A percentile compares a stretch with the other conserved stretches of the same genome.
phyloP scores from a whole-genome alignment of 2,888 invertebrate genomes.

The Digitonthophagus gazella region DNA sequence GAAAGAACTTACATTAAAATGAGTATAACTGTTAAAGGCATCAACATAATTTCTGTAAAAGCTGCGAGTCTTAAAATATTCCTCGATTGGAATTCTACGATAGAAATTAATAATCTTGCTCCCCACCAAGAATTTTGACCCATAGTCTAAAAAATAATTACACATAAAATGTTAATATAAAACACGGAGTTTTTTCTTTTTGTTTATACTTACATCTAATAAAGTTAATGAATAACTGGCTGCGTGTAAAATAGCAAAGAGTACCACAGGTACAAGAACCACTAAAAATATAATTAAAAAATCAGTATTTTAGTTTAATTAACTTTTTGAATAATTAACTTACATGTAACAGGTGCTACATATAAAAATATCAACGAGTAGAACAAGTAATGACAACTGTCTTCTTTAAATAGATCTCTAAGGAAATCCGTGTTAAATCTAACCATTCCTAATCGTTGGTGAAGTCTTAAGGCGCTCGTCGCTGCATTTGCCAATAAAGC shows the following conservation, averaged over 20 bases:
- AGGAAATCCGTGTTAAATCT: slow-evolving; percentile 82
- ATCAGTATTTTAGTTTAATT: neutral
- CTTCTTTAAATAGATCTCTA: slow-evolving; percentile 76
- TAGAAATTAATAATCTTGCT: slow-evolving; percentile 77
- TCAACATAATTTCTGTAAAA: slow-evolving; percentile 88
- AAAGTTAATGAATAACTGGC: slow-evolving; percentile 87
- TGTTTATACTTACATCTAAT: slow-evolving; percentile 79
- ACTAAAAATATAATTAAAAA: slow-evolving; percentile 57
- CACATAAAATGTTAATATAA: neutral
- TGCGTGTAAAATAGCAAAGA: slow-evolving; percentile 91
- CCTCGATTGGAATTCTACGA: slow-evolving; percentile 87
- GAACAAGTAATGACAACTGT: slow-evolving; percentile 95
- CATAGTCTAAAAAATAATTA: slow-evolving; percentile 61
- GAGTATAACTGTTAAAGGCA: slow-evolving; percentile 78
- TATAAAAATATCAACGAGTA: slow-evolving; percentile 94
- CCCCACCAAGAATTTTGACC: slow-evolving; percentile 93
- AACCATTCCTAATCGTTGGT: slow-evolving; percentile 88
- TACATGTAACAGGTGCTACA: slow-evolving; percentile 84
- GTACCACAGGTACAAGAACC: slow-evolving; percentile 84
- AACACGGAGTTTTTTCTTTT: neutral
- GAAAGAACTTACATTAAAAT: slow-evolving; percentile 89
- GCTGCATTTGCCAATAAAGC: slow-evolving; percentile 92
- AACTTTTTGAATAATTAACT: slow-evolving; percentile 2
- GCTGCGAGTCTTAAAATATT: slow-evolving; percentile 89
- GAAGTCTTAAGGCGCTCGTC: slow-evolving; percentile 89